Evolutionary conservation across 1,140 invertebrate species (phyloP), one percentile per base, ranked within the genome.

Genomic region (Meloidogyne chitwoodi): DNA sequence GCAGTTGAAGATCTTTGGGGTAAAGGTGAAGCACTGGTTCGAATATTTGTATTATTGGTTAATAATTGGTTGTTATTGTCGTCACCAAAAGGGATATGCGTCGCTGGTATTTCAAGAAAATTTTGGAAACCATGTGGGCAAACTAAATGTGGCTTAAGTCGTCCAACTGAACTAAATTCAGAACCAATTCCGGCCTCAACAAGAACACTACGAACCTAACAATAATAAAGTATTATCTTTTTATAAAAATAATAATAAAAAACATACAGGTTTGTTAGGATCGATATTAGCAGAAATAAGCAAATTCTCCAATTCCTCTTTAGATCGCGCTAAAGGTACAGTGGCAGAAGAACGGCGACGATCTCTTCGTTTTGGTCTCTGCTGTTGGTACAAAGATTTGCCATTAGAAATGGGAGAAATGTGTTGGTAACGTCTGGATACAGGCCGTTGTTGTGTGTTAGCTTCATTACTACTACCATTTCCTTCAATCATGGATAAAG

Each of bases 111-210:
- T 73, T 64, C 61, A 4, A 22, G 11, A 24, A 48, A 64, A 22
- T 62, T 31, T 22, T 19, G 48, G 14, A 63, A 61, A 22, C 64
- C 48, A 22, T 26, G 22, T 14, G 16, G 12, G 11, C 27, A 75
- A 41, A 44, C 27, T 11, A 44, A 56, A 24, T 34, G 29, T n/a
- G 34, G 68, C 26, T 76, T 68, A 44, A 61, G 41, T 24, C 14
- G 34, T 16, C n/a, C 74, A 31, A 68, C 61, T 2, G 38, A 71
- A 22, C 26, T 34, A 29, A 27, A 68, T 62, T 56, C 66, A 12
- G 70, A 31, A 19, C 76, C 76, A 14, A 77, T 76, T 14, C 76
- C 76, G 16, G 76, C 76, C 31, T 77, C 76, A 26, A 68, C 73
- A 26, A 77, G 64, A 19, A 77, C 76, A 77, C 64, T 77, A 16